Base-by-base conservation (phyloP, 2,888 invertebrate species). In the Polietes domitor region DNA sequence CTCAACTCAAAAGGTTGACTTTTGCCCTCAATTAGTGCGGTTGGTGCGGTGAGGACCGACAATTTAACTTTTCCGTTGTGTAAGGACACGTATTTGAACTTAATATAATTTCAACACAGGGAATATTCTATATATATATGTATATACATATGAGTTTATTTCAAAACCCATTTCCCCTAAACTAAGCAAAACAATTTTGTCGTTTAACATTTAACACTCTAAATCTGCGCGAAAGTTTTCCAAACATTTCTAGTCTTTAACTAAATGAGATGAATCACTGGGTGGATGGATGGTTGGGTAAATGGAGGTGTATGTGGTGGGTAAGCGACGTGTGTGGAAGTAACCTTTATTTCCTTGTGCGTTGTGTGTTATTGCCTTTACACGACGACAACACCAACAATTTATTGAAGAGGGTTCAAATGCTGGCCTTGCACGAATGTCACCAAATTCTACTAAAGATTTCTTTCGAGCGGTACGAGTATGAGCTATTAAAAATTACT, bases 351-450 rank as follows among this genome's bases (percentile, higher is more conserved):
- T 58, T 53, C 19, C 2, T 53, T 61, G 12, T 5, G 61, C 53
- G 9, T 21, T 15, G n/a, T 2, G 17, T 37, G 10, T 19, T 32
- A 28, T n/a, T 65, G 19, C 32, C 19, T 19, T 63, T 26, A 15
- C 15, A 58, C 58, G 10, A 3, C 37, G 12, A 10, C 47, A 15
- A 24, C 26, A 26, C 0, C 28, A 63, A 32, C 63, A 65, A 41
- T 65, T 65, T 65, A 41, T 21, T 17, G 32, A 9, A 37, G 37
- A 21, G 37, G 19, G 65, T 65, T 65, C 53, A 43, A 53, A 43
- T 73, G 3, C 55, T 81, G 72, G 50, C 72, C 75, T 81, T 84
- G 72, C 63, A 81, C 77, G 50, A 78, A 72, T 81, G 68, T 68
- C 84, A 81, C 72, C 78, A 81, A 77, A 74, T 77, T 19, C 72